Percentiles rank a stretch among this genome's conserved stretches.
These are phyloP conservation scores for Hippoglossus stenolepis DNA, from an alignment of 2,113 vertebrate species.

Conservation along the genomic window DNA sequence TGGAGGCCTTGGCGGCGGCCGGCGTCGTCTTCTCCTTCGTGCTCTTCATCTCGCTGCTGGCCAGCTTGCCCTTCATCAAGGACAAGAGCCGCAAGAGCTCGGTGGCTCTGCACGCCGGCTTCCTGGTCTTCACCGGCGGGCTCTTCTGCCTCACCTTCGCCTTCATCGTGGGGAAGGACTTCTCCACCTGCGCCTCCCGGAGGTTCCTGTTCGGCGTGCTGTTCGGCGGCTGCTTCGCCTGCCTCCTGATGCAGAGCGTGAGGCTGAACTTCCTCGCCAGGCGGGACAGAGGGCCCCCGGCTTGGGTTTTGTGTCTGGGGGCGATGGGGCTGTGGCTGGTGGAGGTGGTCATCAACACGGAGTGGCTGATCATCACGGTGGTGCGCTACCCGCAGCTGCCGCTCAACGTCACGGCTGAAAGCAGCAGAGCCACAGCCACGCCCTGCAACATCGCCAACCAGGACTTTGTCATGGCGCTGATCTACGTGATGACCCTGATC, in stretches of 20 bases:
- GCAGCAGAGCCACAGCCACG: background rate
- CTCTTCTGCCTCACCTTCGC: slow-evolving; percentile 93
- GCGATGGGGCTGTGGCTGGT: slow-evolving; percentile 87
- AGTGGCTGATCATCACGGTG: slow-evolving; percentile 95
- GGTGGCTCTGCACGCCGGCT: slow-evolving; percentile 84
- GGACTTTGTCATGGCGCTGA: slow-evolving; percentile 94
- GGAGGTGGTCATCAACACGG: slow-evolving; percentile 92
- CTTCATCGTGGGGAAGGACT: slow-evolving; percentile 89
- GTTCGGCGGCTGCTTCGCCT: slow-evolving; percentile 92
- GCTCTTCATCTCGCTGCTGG: slow-evolving; percentile 88
- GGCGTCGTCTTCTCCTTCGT: slow-evolving; percentile 86
- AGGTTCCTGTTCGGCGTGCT: slow-evolving; percentile 94
- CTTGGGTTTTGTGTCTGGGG: slow-evolving; percentile 83
- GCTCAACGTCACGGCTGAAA: slow-evolving; percentile 8
- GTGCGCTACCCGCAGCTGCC: slow-evolving; percentile 58
- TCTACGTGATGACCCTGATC: slow-evolving; percentile 93
- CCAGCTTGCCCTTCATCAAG: slow-evolving; percentile 89
- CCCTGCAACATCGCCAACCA: slow-evolving; percentile 86
- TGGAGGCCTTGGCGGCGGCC: slow-evolving; percentile 88
- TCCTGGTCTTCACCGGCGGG: slow-evolving; percentile 88
- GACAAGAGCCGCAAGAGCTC: slow-evolving; percentile 83
- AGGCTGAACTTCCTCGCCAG: slow-evolving; percentile 87
- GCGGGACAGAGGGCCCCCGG: slow-evolving; percentile 77
- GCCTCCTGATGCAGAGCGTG: slow-evolving; percentile 87
- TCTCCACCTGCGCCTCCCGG: slow-evolving; percentile 90